These are phyloP conservation scores for Athene noctua DNA, from an alignment of 2,113 vertebrate species.

Conservation along the genomic window DNA sequence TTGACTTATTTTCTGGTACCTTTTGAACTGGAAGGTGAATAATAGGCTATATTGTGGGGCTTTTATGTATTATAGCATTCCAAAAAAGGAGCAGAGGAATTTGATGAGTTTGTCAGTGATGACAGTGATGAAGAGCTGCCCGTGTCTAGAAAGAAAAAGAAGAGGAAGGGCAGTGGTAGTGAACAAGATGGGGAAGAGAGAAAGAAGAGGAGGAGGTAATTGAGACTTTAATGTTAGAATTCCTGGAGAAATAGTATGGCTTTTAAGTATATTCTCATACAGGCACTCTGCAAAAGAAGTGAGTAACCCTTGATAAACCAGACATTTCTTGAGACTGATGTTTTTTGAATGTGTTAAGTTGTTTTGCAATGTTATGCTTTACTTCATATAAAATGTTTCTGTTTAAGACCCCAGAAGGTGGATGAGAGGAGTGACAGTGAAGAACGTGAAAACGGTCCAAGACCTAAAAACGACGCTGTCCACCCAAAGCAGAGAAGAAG, in stretches of 20 bases:
- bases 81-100: conserved; percentile 88
- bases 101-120: conserved; percentile 97
- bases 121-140: conserved; percentile 96
- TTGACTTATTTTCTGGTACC: not conserved
- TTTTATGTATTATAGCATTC: conserved; percentile 72
- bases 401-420: conserved; percentile 78
- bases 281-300: not conserved
- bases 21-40: not conserved
- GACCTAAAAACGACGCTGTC: conserved; percentile 82
- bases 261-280: not conserved
- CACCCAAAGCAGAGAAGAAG: conserved; percentile 82
- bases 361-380: not conserved
- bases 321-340: not conserved
- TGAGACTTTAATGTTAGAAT: not conserved
- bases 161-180: conserved; percentile 85
- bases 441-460: conserved; percentile 84
- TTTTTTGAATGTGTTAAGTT: not conserved
- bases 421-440: conserved; percentile 89
- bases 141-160: conserved; percentile 88
- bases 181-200: conserved; percentile 87
- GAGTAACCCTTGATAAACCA: not conserved
- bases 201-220: conserved; percentile 85
- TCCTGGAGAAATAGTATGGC: not conserved
- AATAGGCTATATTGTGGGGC: not conserved
- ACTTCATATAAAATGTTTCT: not conserved